A percentile compares a stretch with the other conserved stretches of the same genome.
Conservation (phyloP, 2,888 invertebrate species). For the Acronicta alni region DNA sequence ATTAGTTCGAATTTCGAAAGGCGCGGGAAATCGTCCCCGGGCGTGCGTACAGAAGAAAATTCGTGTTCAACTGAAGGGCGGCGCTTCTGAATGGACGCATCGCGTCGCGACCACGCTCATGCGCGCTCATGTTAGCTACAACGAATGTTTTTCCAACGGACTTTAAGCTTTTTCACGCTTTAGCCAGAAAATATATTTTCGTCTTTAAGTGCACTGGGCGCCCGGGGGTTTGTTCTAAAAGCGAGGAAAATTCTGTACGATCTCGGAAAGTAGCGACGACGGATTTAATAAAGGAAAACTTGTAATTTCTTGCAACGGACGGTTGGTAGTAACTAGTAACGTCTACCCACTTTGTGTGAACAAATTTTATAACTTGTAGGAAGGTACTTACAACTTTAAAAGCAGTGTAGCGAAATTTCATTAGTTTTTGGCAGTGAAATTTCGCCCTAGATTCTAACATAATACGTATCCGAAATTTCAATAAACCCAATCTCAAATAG, state of each 20-base stretch:
- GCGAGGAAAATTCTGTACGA: conserved; percentile 45
- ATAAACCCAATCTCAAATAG: too few species aligned
- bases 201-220: conserved; percentile 62
- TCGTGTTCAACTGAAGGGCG: conserved; percentile 82
- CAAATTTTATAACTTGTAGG: conserved; percentile 6
- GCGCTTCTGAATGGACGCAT: conserved; percentile 74
- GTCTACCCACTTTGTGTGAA: conserved; percentile 4
- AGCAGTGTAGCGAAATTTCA: background rate
- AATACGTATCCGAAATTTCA: too few species aligned
- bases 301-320: conserved; percentile 26
- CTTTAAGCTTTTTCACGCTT: conserved; percentile 72
- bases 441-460: too few species aligned
- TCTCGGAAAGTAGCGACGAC: conserved; percentile 20
- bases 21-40: conserved; percentile 74
- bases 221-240: conserved; percentile 58
- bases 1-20: conserved; percentile 77
- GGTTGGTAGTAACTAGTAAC: conserved; percentile 25
- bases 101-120: conserved; percentile 72
- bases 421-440: too few species aligned
- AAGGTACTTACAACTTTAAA: conserved; percentile 6
- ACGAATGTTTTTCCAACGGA: conserved; percentile 67
- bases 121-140: conserved; percentile 69
- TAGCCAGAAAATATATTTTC: conserved; percentile 58
- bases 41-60: conserved; percentile 78
- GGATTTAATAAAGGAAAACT: conserved; percentile 29